Evolutionary conservation across 2,888 invertebrate genomes (phyloP), one percentile per base, ranked within the genome.

Genomic region (Hirtodrosophila alboralis): DNA sequence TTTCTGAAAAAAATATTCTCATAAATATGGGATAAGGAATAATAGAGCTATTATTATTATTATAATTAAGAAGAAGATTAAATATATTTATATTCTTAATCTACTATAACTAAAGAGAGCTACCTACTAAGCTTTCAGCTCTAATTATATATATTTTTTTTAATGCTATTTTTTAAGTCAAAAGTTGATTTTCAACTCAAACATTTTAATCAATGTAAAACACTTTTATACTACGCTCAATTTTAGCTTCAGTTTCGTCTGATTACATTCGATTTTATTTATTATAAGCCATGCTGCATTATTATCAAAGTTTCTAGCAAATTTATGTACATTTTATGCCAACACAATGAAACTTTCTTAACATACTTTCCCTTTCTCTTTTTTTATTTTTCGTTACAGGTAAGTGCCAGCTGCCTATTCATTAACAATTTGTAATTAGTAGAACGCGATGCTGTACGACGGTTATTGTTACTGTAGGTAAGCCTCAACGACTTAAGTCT

Each of bases 361-460:
- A n/a, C n/a, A n/a, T n/a, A n/a, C n/a, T n/a, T 13, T 9, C 13
- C 23, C 4, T 6, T 34, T 9, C 26, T 64, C 6, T n/a, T n/a
- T 26, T 21, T 41, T n/a, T 14, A n/a, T 34, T 10, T 62, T 31
- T 63, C 54, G 53, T 56, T 68, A 14, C 75, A 81, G 83, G 75
- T 78, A 73, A 84, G 79, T 73, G 64, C 40, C 62, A 53, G 58
- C 60, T 59, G 70, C 58, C 84, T 70, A 84, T 76, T 80, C 66
- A 76, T 80, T 84, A 80, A 74, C 66, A 64, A 84, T 64, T 64
- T 80, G 84, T 76, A 84, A 78, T 78, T 78, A 76, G 79, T 70
- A 51, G 49, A 51, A n/a, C n/a, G 28, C 38, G 58, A 49, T 44
- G 63, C 16, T 75, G 52, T 45, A 43, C 34, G 41, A 43, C 34